Percentiles rank a stretch among this genome's conserved stretches.
Evolutionary conservation across 2,888 invertebrate species (phyloP).

Genomic region (Microchrysa polita): DNA sequence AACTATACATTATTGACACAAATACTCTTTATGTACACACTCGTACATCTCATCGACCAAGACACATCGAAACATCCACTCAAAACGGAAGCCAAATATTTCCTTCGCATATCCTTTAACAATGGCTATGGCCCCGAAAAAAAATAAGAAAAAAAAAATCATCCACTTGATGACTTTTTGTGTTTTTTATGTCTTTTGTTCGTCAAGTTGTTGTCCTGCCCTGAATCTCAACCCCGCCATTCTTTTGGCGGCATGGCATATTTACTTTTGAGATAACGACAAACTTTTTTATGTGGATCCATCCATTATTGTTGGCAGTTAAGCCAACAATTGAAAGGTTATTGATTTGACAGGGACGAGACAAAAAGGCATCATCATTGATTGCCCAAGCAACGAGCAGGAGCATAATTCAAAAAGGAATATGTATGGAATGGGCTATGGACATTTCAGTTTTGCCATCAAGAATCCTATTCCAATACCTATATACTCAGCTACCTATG

Average conservation of each 20-base stretch:
- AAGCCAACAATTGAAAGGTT: constrained; percentile 43
- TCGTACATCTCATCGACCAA: not conserved
- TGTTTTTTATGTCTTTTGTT: constrained; percentile 45
- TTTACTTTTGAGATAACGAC: constrained; percentile 42
- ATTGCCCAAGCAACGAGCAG: constrained; percentile 12
- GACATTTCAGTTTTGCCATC: too few species aligned
- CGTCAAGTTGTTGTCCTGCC: constrained; percentile 32
- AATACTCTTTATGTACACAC: constrained; percentile 1
- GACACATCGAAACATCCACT: constrained; percentile 16
- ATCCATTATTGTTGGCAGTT: constrained; percentile 44
- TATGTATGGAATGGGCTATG: too few species aligned
- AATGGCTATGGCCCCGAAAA: constrained; percentile 4
- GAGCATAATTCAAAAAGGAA: too few species aligned
- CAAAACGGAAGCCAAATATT: constrained; percentile 34
- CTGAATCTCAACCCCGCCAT: not conserved
- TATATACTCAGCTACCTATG: too few species aligned
- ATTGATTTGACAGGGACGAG: constrained; percentile 40
- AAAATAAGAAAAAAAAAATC: too few species aligned
- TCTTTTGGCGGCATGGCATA: constrained; percentile 40
- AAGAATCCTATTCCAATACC: too few species aligned
- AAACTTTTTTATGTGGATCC: constrained; percentile 43
- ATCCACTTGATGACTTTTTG: constrained; percentile 44
- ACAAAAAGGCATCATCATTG: constrained; percentile 35
- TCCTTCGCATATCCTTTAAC: constrained; percentile 41
- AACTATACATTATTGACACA: constrained; percentile 19